Evolutionary conservation across 2,888 invertebrate genomes (phyloP), one percentile per base, ranked within the genome.

Genomic region (Eutolmus rufibarbis): DNA sequence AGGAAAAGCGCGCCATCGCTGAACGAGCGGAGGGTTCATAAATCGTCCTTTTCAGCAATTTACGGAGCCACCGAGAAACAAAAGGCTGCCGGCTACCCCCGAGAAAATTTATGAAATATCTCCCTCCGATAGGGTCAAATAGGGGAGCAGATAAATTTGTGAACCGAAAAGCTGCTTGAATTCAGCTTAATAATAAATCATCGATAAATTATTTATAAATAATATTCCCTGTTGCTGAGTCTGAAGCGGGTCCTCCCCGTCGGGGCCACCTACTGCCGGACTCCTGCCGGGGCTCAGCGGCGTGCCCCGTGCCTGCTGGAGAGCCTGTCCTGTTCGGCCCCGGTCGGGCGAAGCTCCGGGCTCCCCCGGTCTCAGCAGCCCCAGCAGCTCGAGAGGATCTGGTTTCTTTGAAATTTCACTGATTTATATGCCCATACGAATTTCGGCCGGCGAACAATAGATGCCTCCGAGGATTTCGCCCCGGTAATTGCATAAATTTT

Each of bases 161-260:
- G 79, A 79, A 46, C 79, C 31, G 79, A 79, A 79, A 79, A 79
- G 79, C 79, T 79, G 79, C 79, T 79, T 46, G 79, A 79, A 79
- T 79, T 79, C 79, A 79, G 79, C 16, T 74, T 85, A 74, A 85
- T 85, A 85, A 85, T 85, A 85, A 85, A 85, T 85, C 85, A 85
- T 43, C 74, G 85, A 85, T 85, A 85, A 85, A 85, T 85, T 85
- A 85, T 85, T 85, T 85, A 85, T 85, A 74, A 43, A 85, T 74
- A 74, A 84, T 84, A 74, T 84, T 84, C 40, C 66, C 84, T 79
- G 79, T 79, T 79, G 79, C 79, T 79, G 28, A 28, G 51, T 16
- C 40, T 78, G 37, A 43, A 76, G 34, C 14, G 76, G 34, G 37
- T 76, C n/a, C 28, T 37, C 34, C n/a, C 37, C 34, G 76, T 4